Evolutionary conservation across 2,888 invertebrate genomes (phyloP), one percentile per base, ranked within the genome.

Genomic region (Drosophila hamatofila): DNA sequence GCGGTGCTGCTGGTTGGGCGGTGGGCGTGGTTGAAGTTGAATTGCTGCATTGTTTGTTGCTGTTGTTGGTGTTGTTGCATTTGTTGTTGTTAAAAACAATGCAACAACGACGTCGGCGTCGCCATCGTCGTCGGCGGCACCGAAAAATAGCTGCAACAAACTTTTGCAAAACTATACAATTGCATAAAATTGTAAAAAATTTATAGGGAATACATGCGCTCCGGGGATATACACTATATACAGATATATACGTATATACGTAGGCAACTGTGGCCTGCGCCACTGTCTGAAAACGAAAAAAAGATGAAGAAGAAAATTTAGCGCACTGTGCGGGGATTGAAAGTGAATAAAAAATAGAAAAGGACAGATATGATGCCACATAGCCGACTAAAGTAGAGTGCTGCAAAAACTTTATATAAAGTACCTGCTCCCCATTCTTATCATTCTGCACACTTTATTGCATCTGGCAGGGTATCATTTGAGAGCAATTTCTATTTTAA

Each of bases 151-250:
- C 90, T 89, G 82, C 78, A 82, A 73, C 89, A 84, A 85, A 89
- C 83, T 84, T 85, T 85, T 76, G 65, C 80, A 80, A 85, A 89
- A 89, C 85, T 83, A 82, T 89, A 85, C 90, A 88, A 89, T 85
- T 85, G 90, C 86, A 89, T 88, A 89, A 89, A 89, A 85, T 88
- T 80, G 88, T 89, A 82, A 88, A 89, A 88, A 85, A 85, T 89
- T 81, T 85, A 85, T 85, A 88, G 86, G 78, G 66, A 89, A 87
- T 82, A 79, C 83, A 83, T 83, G 74, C 73, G 87, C 87, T 78
- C 65, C 62, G 69, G 83, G 83, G 67, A 68, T 69, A 66, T 68
- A 54, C 25, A 54, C 37, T 39, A 30, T 60, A 41, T 41, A 49
- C 27, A 39, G 1, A 27, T 27, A 27, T 27, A 37, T 18, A 56